Base-by-base conservation (phyloP, 2,888 invertebrate species). In the Gerosis bhagava region DNA sequence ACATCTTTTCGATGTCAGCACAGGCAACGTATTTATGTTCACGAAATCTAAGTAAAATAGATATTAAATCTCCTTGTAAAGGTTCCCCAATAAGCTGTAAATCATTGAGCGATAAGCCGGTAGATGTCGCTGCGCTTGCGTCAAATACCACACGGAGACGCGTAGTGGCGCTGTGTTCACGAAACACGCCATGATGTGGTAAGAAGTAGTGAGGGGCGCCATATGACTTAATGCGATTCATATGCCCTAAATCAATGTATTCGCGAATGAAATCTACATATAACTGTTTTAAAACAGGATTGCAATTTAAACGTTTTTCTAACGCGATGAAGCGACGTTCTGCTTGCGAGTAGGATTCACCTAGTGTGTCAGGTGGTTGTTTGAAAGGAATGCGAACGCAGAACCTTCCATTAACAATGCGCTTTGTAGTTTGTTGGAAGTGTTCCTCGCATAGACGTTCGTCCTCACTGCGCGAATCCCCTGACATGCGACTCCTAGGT, bases 1-100 rank as follows among this genome's bases (percentile, higher is more conserved):
- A 37, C 37, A 37, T 37, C 34, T 49, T 49, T 19, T 36, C 46
- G 10, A 52, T 17, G n/a, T n/a, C n/a, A n/a, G n/a, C n/a, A n/a
- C n/a, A n/a, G n/a, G n/a, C n/a, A n/a, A n/a, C n/a, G n/a, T 26
- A 29, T 37, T 10, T 17, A 7, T 25, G n/a, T 26, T 26, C 10
- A 2, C 12, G 15, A 28, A 36, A 36, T 4, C 36, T 11, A 5
- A 24, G n/a, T 15, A 36, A 36, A 13, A 36, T 36, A 8, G 24
- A 36, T 24, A 28, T 7, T 26, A 39, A 26, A 39, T 28, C 26
- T 19, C 16, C 17, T 8, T 39, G 28, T 26, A 39, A 26, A n/a
- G 26, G 25, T 8, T 10, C 16, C 2, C 39, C 39, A 8, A 39
- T n/a, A 3, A 26, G 11, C 7, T 39, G 39, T 17, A 39, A 11